A percentile compares a stretch with the other conserved stretches of the same genome.
Conservation (phyloP, 2,113 vertebrate genomes). For the Corythaixoides concolor region DNA sequence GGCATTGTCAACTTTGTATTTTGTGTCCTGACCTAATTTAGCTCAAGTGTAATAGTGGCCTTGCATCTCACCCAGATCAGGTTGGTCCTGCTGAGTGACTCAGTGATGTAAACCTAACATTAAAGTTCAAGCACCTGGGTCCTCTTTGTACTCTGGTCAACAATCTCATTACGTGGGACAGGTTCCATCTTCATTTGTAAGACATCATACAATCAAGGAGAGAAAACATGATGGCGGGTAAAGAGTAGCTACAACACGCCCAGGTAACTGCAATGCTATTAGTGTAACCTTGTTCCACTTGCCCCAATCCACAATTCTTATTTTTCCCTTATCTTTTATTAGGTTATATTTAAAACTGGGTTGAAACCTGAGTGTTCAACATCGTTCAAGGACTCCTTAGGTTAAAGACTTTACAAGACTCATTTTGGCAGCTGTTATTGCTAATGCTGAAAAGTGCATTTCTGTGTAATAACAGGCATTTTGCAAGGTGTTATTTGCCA, state of each 20-base stretch:
- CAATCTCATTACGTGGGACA: background rate
- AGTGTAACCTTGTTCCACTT: background rate
- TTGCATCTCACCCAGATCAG: background rate
- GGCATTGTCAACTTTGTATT: background rate
- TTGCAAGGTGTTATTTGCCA: background rate
- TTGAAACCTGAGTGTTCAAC: background rate
- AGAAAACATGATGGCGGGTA: background rate
- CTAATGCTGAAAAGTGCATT: background rate
- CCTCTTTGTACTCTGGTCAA: background rate
- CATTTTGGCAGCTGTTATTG: background rate
- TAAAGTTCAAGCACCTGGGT: background rate
- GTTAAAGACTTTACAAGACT: background rate
- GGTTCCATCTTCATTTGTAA: background rate
- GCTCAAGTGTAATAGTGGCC: background rate
- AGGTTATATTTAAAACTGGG: background rate
- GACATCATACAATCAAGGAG: background rate
- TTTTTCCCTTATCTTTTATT: background rate
- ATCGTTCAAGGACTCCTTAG: background rate
- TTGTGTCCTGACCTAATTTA: slow-evolving; percentile 1
- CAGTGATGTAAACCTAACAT: background rate
- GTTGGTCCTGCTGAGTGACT: slow-evolving; percentile 10
- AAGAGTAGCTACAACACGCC: background rate
- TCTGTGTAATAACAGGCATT: background rate
- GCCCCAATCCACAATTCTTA: background rate
- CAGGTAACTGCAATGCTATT: background rate